These are phyloP conservation scores for Dendrolimus kikuchii DNA, from an alignment of 1,140 invertebrate genomes.

Conservation along the genomic window DNA sequence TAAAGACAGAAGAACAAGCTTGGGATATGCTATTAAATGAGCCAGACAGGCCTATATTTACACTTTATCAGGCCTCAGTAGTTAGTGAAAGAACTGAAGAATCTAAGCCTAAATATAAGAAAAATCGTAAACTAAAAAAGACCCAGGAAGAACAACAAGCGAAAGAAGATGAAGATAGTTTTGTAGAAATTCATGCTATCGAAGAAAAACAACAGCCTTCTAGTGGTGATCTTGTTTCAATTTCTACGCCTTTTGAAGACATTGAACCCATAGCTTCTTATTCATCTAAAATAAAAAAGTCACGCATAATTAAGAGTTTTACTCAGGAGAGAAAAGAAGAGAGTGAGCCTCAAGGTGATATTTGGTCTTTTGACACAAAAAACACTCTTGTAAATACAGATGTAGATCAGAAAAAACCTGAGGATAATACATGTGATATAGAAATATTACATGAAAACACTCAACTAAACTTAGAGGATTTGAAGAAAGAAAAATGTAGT, in stretches of 20 bases:
- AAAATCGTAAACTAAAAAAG: slow-evolving; percentile 48
- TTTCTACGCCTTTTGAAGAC: slow-evolving; percentile 51
- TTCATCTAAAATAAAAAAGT: slow-evolving; percentile 38
- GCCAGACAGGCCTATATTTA: slow-evolving; percentile 24
- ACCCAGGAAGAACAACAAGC: slow-evolving; percentile 35
- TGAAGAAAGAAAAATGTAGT: slow-evolving; percentile 1
- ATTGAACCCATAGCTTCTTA: slow-evolving; percentile 33
- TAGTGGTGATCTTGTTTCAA: slow-evolving; percentile 52
- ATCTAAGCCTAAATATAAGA: slow-evolving; percentile 52
- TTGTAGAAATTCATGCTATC: slow-evolving; percentile 61
- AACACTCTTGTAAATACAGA: slow-evolving; percentile 2
- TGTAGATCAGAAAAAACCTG: slow-evolving; percentile 2
- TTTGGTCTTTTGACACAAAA: slow-evolving; percentile 7
- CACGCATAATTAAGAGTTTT: slow-evolving; percentile 40
- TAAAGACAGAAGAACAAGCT: slow-evolving; percentile 58
- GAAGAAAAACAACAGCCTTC: slow-evolving; percentile 44
- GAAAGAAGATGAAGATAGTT: slow-evolving; percentile 56
- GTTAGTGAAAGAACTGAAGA: slow-evolving; percentile 39
- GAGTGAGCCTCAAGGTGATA: slow-evolving; percentile 7
- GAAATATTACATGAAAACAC: slow-evolving; percentile 6
- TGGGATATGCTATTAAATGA: slow-evolving; percentile 58
- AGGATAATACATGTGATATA: slow-evolving; percentile 8
- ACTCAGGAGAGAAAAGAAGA: slow-evolving; percentile 39
- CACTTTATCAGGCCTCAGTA: slow-evolving; percentile 11
- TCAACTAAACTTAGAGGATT: slow-evolving; percentile 12